Evolutionary conservation across 2,888 invertebrate species (phyloP), one percentile per base, ranked within the genome.

Genomic region (Dendrolimus houi): DNA sequence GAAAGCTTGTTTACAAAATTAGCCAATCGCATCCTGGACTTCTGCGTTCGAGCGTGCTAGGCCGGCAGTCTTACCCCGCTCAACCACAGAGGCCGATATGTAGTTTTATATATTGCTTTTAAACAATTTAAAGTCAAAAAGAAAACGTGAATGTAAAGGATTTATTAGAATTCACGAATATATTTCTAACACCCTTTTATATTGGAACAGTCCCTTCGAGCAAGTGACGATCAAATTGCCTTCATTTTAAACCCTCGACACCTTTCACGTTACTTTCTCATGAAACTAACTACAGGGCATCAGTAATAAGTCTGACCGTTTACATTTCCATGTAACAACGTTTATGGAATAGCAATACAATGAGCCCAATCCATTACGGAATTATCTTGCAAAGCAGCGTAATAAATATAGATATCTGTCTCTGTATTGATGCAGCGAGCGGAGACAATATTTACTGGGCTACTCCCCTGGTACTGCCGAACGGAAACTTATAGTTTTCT

Each of bases 401-500:
- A 85, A 88, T 89, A 89, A 88, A 88, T 88, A 87, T 77, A 81
- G 80, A 85, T 86, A 83, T 83, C 79, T 85, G 84, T 84, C 83
- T 84, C 83, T 75, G 81, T 86, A 87, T 86, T 83, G 87, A 84
- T 84, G 83, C 79, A 83, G 79, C 67, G 77, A 80, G 78, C 81
- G 81, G 84, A 83, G 88, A 89, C 89, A 89, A 88, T 89, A 89
- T 90, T 88, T 88, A 88, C 83, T 85, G 85, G 82, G 81, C 85
- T 80, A 78, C 83, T 85, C 87, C 89, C 87, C 83, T 81, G 83
- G 84, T 80, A 84, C 82, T 85, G 82, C 84, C 87, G 82, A 88
- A 87, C 88, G 87, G 87, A 88, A 89, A 89, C 89, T 90, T 90
- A 89, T 89, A 90, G 90, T 85, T 87, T 87, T 83, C 83, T 89